Conservation (phyloP, 2,797 vertebrate genomes). For the Spinus olivaceus region DNA sequence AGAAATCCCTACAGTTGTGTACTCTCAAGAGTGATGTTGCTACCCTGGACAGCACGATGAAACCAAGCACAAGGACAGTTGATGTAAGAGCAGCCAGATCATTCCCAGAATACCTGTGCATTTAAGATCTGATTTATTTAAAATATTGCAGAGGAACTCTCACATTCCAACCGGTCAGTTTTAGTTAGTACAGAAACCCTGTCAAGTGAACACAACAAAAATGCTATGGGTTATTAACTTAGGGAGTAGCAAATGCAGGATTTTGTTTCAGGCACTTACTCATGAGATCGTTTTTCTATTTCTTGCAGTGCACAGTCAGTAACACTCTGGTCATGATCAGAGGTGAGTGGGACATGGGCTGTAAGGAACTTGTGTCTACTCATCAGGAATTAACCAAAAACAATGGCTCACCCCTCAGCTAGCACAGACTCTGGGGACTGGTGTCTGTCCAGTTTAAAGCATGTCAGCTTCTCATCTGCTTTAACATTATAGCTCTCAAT, state of each 20-base stretch:
- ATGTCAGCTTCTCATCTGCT: neutral
- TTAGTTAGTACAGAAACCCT: neutral
- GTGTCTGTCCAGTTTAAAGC: neutral
- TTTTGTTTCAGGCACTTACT: neutral
- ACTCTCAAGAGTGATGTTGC: neutral
- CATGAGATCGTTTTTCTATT: neutral
- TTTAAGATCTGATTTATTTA: neutral
- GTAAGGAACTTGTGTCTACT: neutral
- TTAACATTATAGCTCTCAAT: neutral
- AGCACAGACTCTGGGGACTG: neutral
- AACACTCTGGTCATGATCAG: neutral
- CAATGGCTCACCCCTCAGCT: neutral
- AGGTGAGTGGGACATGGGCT: neutral
- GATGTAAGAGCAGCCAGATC: neutral
- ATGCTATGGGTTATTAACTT: neutral
- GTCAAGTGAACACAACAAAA: neutral
- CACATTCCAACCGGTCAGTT: neutral
- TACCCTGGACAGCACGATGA: rapidly evolving
- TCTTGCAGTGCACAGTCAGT: neutral
- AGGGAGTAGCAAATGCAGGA: neutral
- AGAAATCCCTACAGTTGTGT: neutral
- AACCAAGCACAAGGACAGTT: neutral
- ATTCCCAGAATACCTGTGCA: neutral
- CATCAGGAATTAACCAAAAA: neutral
- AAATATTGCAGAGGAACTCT: neutral